Evolutionary conservation across 2,113 vertebrate species (phyloP).

Genomic region (Cynocephalus volans): DNA sequence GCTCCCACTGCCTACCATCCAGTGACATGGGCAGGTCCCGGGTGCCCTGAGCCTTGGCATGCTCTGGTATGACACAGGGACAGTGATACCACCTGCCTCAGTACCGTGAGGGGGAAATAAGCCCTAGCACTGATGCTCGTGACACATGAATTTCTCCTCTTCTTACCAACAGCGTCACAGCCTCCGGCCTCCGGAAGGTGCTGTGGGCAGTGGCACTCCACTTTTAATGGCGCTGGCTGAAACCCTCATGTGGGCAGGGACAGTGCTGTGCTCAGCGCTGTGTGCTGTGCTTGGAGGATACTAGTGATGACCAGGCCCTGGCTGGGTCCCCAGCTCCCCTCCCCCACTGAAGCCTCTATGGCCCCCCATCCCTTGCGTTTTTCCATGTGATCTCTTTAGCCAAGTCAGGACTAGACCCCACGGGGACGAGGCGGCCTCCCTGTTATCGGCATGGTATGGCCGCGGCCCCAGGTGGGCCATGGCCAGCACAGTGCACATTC

Average conservation of each 20-base stretch:
- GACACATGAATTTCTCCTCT: rapidly evolving
- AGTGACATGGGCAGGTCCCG: rapidly evolving
- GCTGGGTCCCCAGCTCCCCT: no score
- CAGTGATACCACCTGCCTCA: rapidly evolving
- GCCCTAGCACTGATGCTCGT: not conserved
- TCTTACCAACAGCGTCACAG: rapidly evolving
- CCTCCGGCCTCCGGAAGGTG: no score
- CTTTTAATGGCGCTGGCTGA: not conserved
- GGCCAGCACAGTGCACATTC: not conserved
- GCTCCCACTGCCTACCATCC: not conserved
- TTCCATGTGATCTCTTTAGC: not conserved
- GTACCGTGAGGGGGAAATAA: not conserved
- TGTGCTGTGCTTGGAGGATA: no score
- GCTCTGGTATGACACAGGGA: not conserved
- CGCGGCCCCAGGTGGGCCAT: not conserved
- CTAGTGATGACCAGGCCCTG: rapidly evolving
- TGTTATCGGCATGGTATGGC: not conserved
- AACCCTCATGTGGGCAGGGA: no score
- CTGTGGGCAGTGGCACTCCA: no score
- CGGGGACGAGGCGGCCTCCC: not conserved
- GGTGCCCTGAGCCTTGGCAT: rapidly evolving
- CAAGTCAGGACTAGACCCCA: not conserved
- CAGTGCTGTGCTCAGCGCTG: not conserved
- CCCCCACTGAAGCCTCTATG: no score
- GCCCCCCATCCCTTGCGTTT: no score